Conservation (phyloP, 2,113 vertebrate species). For the Ophiodon elongatus region DNA sequence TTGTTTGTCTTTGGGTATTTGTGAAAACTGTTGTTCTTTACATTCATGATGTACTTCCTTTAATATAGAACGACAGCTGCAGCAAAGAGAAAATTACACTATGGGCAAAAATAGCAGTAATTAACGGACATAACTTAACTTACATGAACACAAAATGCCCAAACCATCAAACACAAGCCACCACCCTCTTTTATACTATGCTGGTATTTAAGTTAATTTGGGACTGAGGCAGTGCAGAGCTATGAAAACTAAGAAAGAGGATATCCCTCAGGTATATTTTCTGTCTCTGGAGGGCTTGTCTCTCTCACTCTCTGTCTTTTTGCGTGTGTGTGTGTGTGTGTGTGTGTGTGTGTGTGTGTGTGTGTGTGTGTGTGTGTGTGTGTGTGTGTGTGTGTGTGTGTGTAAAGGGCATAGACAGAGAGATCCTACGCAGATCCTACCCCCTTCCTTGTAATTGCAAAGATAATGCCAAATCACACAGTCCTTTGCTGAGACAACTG, state of each 20-base stretch:
- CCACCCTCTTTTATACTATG: slow-evolving; percentile 31
- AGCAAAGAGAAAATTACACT: slow-evolving; percentile 24
- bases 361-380: slow-evolving; percentile 36
- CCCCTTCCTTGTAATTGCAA: slow-evolving; percentile 80
- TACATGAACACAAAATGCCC: slow-evolving; percentile 39
- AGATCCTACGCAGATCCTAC: slow-evolving; percentile 77
- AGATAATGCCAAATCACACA: slow-evolving; percentile 81
- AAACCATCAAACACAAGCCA: slow-evolving; percentile 4
- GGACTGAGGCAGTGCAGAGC: slow-evolving; percentile 65
- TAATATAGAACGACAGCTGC: slow-evolving; percentile 50
- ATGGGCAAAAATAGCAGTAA: slow-evolving; percentile 22
- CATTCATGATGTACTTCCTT: slow-evolving; percentile 29
- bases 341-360: slow-evolving; percentile 14
- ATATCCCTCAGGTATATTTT: slow-evolving; percentile 63
- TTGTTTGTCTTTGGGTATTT: slow-evolving; percentile 59
- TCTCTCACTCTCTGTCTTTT: not conserved
- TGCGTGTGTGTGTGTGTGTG: slow-evolving; percentile 44
- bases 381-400: slow-evolving; percentile 42
- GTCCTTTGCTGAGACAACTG: slow-evolving; percentile 74
- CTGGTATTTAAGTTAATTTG: slow-evolving; percentile 65
- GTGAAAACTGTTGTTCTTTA: slow-evolving; percentile 58
- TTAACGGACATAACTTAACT: slow-evolving; percentile 47
- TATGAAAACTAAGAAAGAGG: slow-evolving; percentile 72
- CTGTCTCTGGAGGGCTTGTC: slow-evolving; percentile 50
- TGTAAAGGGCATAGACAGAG: slow-evolving; percentile 72